These are phyloP conservation scores for Carassius gibelio DNA, from an alignment of 2,113 vertebrate genomes.

Conservation along the genomic window DNA sequence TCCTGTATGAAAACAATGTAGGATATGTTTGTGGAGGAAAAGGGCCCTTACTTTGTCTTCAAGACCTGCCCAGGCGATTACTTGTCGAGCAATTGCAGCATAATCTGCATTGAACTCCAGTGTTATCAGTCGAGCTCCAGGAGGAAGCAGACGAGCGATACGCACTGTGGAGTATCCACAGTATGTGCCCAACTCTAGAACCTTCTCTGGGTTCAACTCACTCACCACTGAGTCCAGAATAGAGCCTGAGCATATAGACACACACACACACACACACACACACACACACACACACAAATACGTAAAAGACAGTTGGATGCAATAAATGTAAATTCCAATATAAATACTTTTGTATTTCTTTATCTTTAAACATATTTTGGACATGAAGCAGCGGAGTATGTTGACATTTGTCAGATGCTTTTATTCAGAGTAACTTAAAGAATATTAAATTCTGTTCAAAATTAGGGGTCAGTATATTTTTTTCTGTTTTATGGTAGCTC, in stretches of 20 bases:
- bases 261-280: not conserved
- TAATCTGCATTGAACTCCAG: slow-evolving; percentile 82
- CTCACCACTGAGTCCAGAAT: slow-evolving; percentile 83
- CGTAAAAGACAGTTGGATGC: not conserved
- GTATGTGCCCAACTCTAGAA: slow-evolving; percentile 90
- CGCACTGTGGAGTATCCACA: slow-evolving; percentile 88
- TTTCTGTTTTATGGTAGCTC: not conserved
- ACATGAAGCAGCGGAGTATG: not conserved
- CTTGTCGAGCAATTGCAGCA: slow-evolving; percentile 79
- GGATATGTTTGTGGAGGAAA: not conserved
- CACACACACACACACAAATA: not conserved
- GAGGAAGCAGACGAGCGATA: slow-evolving; percentile 81
- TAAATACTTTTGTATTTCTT: not conserved
- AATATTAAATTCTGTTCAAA: not conserved
- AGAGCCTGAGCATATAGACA: slow-evolving; percentile 70
- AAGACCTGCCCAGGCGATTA: slow-evolving; percentile 85
- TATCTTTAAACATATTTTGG: not conserved
- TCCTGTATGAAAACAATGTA: not conserved
- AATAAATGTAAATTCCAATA: not conserved
- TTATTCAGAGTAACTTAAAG: not conserved
- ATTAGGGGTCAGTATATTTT: too few species aligned
- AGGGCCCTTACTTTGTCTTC: slow-evolving; percentile 57
- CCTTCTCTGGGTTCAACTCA: slow-evolving; percentile 73
- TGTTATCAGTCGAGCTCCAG: slow-evolving; percentile 76
- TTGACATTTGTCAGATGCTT: not conserved